Percentiles rank a stretch among this genome's conserved stretches.
phyloP scores from a whole-genome alignment of 2,888 invertebrate genomes.

The Uloborus plumipes region DNA sequence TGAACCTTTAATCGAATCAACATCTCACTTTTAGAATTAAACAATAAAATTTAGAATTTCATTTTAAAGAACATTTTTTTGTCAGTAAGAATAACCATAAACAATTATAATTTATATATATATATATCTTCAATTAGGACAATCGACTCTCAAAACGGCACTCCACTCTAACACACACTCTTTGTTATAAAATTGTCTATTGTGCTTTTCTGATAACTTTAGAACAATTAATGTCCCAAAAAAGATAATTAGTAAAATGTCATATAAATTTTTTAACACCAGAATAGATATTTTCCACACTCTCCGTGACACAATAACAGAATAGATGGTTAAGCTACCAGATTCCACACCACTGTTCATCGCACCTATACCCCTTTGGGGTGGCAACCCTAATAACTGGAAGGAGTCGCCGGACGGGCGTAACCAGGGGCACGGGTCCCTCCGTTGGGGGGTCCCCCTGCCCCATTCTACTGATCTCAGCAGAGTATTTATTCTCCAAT shows the following conservation, averaged over 20 bases:
- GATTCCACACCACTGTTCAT: conserved; percentile 38
- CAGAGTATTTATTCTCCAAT: conserved; percentile 55
- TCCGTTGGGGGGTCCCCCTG: conserved; percentile 21
- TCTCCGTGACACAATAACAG: conserved; percentile 43
- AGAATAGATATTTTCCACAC: conserved; percentile 44
- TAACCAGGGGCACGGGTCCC: conserved; percentile 32
- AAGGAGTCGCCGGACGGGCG: conserved; percentile 64
- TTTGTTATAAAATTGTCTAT: no score
- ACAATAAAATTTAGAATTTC: no score
- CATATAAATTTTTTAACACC: conserved; percentile 51
- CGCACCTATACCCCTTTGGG: conserved; percentile 45
- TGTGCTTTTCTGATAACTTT: no score
- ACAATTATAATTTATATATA: no score
- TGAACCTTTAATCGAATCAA: no score
- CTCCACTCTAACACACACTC: no score
- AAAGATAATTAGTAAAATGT: conserved; percentile 18
- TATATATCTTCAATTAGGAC: no score
- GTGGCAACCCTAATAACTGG: conserved; percentile 55
- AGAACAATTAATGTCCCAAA: background rate
- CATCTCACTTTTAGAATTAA: no score
- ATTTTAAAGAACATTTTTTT: no score
- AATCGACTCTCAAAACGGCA: no score
- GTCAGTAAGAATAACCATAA: no score
- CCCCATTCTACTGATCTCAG: conserved; percentile 38
- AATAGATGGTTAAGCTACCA: conserved; percentile 56